Evolutionary conservation across 1,140 invertebrate genomes (phyloP), one percentile per base, ranked within the genome.

Genomic region (Psix sp.): DNA sequence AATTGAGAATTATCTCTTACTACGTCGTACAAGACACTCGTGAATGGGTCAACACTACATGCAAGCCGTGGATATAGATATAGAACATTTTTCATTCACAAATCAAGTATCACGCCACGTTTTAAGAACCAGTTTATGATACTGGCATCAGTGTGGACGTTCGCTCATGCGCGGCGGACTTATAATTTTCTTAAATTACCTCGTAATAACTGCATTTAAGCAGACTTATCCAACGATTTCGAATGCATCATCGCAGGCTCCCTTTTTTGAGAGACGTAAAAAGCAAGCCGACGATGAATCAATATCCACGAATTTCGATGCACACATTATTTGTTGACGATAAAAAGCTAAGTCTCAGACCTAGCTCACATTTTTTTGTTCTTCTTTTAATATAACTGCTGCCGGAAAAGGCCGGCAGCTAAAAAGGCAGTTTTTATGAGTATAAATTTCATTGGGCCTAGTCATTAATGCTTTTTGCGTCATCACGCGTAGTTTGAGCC

Each of bases 81-180:
- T 38, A 66, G 60, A 52, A 74, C 67, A 74, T 74, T 74, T 74
- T 76, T 67, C 67, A 76, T 72, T 74, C 71, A 74, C 56, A 74
- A 74, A 74, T 42, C 46, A 60, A 14, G 54, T 39, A 70, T 74
- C 71, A 66, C 54, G 49, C 71, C 54, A 70, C 73, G 48, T 76
- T 62, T 54, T 39, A 46, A 66, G 59, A 71, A 62, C 63, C 56
- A 70, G 66, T 70, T 70, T 70, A 46, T 51, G 40, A 68, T 59
- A 59, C 46, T 21, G 43, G 17, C 38, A 16, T 29, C 21, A 13
- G 14, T 39, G n/a, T 15, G 21, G 26, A 29, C 6, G 3, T 33
- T 33, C 45, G 36, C 49, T 46, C 40, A 54, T 49, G 39, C 40
- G 35, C 42, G 31, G 9, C 0, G 17, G 36, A 46, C 36, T 60